Percentiles rank a stretch among this genome's conserved stretches.
phyloP scores from a whole-genome alignment of 2,113 vertebrate species.

The Vireo altiloquus region DNA sequence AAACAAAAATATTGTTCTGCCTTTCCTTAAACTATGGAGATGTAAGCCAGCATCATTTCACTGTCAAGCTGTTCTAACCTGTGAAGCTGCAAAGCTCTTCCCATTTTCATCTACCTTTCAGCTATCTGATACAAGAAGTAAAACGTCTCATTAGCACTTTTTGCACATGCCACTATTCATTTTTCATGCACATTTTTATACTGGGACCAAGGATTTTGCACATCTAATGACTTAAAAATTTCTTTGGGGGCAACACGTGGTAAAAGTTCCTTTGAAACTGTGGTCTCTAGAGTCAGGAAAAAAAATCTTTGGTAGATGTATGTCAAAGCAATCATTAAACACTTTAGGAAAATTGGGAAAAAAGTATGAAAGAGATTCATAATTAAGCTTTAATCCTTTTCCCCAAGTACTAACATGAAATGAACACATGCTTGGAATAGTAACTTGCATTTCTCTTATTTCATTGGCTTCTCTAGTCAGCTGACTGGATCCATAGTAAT shows the following conservation, averaged over 20 bases:
- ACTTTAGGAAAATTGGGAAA: background rate
- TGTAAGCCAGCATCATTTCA: background rate
- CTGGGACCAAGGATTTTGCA: background rate
- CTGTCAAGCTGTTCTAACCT: background rate
- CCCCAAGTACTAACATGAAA: background rate
- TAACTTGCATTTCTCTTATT: background rate
- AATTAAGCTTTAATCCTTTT: conserved; percentile 3
- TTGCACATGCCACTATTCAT: background rate
- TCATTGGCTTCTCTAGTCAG: background rate
- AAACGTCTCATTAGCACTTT: background rate
- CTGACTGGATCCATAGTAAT: background rate
- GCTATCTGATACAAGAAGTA: background rate
- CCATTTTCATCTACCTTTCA: background rate
- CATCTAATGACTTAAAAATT: background rate
- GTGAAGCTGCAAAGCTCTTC: background rate
- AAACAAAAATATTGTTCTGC: background rate
- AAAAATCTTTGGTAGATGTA: background rate
- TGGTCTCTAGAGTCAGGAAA: background rate
- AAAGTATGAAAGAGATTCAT: background rate
- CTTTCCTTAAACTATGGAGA: background rate
- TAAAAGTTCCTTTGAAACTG: conserved; percentile 21
- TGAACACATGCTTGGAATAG: background rate
- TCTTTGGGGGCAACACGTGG: background rate
- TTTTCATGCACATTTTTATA: background rate
- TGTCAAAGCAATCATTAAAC: background rate